Evolutionary conservation across 2,797 vertebrate genomes (phyloP).

Genomic region (Anguilla obscura): DNA sequence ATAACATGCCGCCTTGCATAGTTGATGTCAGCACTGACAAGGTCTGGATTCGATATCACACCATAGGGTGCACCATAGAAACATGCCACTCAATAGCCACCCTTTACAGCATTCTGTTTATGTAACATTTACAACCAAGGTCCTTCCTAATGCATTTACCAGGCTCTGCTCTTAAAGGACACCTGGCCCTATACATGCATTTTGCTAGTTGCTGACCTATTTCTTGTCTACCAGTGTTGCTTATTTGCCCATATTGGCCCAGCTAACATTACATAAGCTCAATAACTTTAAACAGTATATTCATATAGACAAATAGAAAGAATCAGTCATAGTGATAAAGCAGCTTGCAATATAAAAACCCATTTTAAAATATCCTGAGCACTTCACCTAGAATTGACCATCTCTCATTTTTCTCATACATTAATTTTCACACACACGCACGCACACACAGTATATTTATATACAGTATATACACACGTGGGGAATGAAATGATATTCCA

Average conservation of each 20-base stretch:
- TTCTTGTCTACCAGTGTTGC: neutral
- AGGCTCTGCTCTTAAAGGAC: neutral
- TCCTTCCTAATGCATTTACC: neutral
- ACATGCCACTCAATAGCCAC: too few species aligned
- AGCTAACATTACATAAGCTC: neutral
- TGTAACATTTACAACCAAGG: neutral
- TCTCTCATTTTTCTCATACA: neutral
- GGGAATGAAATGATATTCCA: neutral
- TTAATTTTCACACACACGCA: neutral
- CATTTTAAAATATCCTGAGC: neutral
- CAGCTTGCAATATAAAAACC: neutral
- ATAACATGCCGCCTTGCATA: too few species aligned
- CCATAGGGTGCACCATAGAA: too few species aligned
- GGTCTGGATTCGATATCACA: too few species aligned
- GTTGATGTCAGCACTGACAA: too few species aligned
- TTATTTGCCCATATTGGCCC: neutral
- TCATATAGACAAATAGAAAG: neutral
- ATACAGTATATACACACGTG: neutral
- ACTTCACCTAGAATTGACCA: neutral
- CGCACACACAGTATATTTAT: neutral
- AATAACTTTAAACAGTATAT: neutral
- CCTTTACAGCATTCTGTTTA: too few species aligned
- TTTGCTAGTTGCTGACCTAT: neutral
- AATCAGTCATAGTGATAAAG: neutral
- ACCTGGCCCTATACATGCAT: neutral